phyloP scores from a whole-genome alignment of 2,797 vertebrate genomes.

The Cyprinella venusta region DNA sequence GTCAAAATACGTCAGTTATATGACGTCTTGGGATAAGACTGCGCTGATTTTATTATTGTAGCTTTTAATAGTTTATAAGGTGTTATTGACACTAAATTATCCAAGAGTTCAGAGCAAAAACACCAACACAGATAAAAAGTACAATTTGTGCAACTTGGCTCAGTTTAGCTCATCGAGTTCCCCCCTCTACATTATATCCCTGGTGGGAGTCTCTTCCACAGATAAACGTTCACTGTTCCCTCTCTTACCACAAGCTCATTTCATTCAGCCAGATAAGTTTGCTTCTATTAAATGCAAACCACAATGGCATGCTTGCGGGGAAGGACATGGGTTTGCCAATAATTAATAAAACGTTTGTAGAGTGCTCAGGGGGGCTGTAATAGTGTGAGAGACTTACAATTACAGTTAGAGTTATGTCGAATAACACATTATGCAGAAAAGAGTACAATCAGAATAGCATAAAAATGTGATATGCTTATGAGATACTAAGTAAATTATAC shows the following conservation, averaged over 20 bases:
- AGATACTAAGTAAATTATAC: background rate
- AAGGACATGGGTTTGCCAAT: constrained; percentile 41
- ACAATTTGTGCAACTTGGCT: constrained; percentile 19
- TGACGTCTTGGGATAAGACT: too few relatives aligned
- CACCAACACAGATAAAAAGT: constrained; percentile 26
- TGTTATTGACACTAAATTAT: constrained; percentile 16
- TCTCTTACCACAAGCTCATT: constrained; percentile 38
- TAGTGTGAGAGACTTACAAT: constrained; percentile 29
- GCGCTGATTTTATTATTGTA: too few relatives aligned
- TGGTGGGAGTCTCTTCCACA: constrained; percentile 31
- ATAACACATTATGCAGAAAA: constrained; percentile 41
- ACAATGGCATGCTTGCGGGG: constrained; percentile 31
- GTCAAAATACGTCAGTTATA: too few relatives aligned
- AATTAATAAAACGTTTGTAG: constrained; percentile 40
- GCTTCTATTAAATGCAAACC: constrained; percentile 33
- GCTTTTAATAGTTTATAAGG: constrained; percentile 4
- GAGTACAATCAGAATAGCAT: constrained; percentile 26
- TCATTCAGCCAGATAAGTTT: constrained; percentile 44
- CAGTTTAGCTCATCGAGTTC: constrained; percentile 29
- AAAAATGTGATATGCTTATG: constrained; percentile 26
- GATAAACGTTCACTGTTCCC: constrained; percentile 38
- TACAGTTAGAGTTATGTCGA: constrained; percentile 36
- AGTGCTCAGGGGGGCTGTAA: constrained; percentile 12
- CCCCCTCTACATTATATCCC: constrained; percentile 21
- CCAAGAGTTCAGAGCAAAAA: constrained; percentile 18